Percentiles rank a stretch among this genome's conserved stretches.
Conservation (phyloP, 2,797 vertebrate genomes). For the Pitangus sulphuratus region DNA sequence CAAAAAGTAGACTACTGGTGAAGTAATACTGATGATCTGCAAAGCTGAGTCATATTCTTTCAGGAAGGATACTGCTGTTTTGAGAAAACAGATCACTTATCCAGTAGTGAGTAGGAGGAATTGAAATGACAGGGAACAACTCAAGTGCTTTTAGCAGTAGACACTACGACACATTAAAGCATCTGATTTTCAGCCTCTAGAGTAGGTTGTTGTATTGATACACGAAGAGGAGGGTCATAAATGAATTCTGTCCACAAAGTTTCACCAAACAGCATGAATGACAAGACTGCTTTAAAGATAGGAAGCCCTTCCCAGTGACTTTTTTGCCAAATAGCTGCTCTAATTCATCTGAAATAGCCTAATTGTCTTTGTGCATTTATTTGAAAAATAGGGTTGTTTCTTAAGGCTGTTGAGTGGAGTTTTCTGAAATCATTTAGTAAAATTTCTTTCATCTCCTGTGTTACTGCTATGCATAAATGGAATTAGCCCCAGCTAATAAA, state of each 20-base stretch:
- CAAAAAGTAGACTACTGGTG: constrained; percentile 33
- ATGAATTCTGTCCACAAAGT: background rate
- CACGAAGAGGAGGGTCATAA: background rate
- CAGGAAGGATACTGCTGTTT: constrained; percentile 59
- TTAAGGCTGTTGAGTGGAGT: background rate
- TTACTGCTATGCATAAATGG: background rate
- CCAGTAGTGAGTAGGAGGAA: constrained; percentile 53
- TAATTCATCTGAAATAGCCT: background rate
- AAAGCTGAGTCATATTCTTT: constrained; percentile 71
- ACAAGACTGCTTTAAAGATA: background rate
- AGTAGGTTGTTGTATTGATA: constrained; percentile 20
- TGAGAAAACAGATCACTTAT: constrained; percentile 39
- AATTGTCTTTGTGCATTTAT: background rate
- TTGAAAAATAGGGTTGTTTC: background rate
- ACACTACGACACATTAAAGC: constrained; percentile 35
- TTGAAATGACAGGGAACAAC: constrained; percentile 50
- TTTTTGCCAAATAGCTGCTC: background rate
- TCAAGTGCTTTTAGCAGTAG: constrained; percentile 54
- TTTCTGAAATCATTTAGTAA: background rate
- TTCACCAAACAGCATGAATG: background rate
- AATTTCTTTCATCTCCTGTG: background rate
- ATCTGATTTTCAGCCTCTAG: constrained; percentile 18
- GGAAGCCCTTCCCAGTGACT: background rate
- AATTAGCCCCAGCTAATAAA: background rate
- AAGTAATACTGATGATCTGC: constrained; percentile 56